Evolutionary conservation across 2,113 vertebrate species (phyloP).

Genomic region (Gorsachius goisagi): DNA sequence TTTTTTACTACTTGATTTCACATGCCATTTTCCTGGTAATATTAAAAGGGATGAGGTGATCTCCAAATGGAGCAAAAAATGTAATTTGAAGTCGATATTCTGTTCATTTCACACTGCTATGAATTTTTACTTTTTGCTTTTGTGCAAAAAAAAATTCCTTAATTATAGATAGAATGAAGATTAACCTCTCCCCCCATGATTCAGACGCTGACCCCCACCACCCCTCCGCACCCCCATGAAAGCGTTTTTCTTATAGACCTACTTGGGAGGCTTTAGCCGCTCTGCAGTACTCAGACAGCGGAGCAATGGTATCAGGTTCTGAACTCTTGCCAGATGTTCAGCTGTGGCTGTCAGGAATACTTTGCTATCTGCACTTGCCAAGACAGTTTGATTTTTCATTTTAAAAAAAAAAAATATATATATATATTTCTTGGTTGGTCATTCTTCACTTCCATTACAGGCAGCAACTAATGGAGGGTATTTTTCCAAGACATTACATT

Average conservation of each 20-base stretch:
- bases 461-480: background rate
- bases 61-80: background rate
- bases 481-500: background rate
- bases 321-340: background rate
- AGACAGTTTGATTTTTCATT: background rate
- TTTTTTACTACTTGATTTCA: background rate
- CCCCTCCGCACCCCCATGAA: rapidly evolving
- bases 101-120: background rate
- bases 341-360: background rate
- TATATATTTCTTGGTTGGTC: background rate
- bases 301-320: background rate
- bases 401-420: too few relatives aligned
- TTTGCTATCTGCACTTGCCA: background rate
- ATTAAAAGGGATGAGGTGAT: background rate
- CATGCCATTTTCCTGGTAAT: background rate
- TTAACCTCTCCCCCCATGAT: background rate
- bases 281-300: rapidly evolving
- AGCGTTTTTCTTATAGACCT: background rate
- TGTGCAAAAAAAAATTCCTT: background rate
- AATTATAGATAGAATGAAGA: background rate
- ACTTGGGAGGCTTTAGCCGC: rapidly evolving
- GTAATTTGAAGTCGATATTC: background rate
- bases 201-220: background rate
- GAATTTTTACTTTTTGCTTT: background rate
- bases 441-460: background rate